These are phyloP conservation scores for Pterobdella sp. DNA, from an alignment of 2,888 invertebrate species.

Conservation along the genomic window DNA sequence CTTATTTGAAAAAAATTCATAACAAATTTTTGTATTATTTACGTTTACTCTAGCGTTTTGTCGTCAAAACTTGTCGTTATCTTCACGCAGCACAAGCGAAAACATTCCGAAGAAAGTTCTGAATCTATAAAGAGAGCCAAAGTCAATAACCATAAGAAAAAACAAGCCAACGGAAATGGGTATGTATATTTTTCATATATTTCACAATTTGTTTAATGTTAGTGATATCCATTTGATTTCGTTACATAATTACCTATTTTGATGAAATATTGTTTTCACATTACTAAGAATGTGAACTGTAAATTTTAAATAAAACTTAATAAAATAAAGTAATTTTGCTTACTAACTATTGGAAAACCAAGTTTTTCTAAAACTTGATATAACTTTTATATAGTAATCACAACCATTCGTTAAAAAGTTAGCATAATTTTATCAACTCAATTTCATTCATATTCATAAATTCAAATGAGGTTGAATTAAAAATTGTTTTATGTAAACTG, in stretches of 20 bases:
- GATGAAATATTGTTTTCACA: no score
- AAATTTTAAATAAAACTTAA: no score
- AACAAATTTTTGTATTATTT: not conserved
- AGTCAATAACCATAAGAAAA: not conserved
- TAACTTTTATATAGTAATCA: no score
- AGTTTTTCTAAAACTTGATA: no score
- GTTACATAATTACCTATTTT: not conserved
- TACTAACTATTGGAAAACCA: no score
- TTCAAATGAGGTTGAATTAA: not conserved
- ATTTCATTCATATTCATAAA: not conserved
- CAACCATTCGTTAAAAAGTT: no score
- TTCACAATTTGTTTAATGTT: not conserved
- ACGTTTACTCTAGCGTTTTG: not conserved
- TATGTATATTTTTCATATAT: not conserved
- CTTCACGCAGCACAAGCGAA: not conserved
- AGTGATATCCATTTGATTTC: not conserved
- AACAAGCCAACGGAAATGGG: not conserved
- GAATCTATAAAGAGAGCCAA: not conserved
- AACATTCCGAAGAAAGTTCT: slow-evolving; percentile 1
- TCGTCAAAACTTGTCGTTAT: not conserved
- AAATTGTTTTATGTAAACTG: no score
- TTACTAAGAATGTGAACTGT: no score
- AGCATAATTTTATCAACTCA: no score
- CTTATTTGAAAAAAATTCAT: not conserved
- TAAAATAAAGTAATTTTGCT: no score